These are phyloP conservation scores for Drosophila fuyamai DNA, from an alignment of 1,140 invertebrate species.

Conservation along the genomic window DNA sequence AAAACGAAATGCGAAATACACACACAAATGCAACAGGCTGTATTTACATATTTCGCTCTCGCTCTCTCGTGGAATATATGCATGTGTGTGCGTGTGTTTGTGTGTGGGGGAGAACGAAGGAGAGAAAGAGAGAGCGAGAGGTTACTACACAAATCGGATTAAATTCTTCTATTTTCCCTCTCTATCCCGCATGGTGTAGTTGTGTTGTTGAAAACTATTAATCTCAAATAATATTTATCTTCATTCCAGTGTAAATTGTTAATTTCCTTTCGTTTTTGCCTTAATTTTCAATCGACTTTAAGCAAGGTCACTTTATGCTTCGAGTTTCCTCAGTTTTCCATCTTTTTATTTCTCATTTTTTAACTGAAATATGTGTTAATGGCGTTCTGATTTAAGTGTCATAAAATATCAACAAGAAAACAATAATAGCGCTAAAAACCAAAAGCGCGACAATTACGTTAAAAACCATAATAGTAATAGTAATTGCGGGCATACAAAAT, in stretches of 20 bases:
- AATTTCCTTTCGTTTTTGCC: conserved; percentile 45
- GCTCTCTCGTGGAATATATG: conserved; percentile 43
- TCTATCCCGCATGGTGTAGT: conserved; percentile 13
- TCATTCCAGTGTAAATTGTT: conserved; percentile 41
- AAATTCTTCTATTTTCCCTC: conserved; percentile 40
- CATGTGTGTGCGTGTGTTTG: conserved; percentile 7
- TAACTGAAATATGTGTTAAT: conserved; percentile 43
- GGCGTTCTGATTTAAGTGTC: conserved; percentile 52
- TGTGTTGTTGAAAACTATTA: conserved; percentile 38
- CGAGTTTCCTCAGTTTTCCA: not conserved
- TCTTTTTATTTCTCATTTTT: not conserved
- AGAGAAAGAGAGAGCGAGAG: conserved; percentile 24
- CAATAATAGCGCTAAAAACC: conserved; percentile 10
- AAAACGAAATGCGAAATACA: conserved; percentile 51
- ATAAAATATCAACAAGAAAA: conserved; percentile 12
- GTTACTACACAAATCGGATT: conserved; percentile 42
- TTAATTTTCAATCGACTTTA: conserved; percentile 1
- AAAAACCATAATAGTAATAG: conserved; percentile 12
- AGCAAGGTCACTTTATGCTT: conserved; percentile 20
- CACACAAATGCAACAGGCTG: conserved; percentile 58
- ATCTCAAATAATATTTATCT: conserved; percentile 28
- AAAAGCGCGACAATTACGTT: conserved; percentile 34
- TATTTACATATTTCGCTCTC: conserved; percentile 68
- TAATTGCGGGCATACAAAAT: conserved; percentile 28
- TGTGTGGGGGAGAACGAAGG: conserved; percentile 6